Evolutionary conservation across 1,140 invertebrate genomes (phyloP).

Genomic region (Drosophila prosaltans): DNA sequence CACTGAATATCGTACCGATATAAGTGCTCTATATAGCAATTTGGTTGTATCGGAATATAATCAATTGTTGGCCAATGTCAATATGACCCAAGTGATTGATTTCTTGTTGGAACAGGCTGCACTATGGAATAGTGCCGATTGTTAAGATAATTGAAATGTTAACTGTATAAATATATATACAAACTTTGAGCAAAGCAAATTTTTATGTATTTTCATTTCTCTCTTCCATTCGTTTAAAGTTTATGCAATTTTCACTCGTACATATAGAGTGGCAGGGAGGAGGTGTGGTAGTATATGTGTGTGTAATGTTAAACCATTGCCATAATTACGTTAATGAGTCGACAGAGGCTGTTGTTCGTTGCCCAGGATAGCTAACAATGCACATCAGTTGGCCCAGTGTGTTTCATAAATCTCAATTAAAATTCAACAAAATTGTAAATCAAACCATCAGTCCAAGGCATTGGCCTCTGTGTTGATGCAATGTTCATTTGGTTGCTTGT

Average conservation of each 20-base stretch:
- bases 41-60: constrained; percentile 43
- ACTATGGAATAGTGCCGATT: constrained; percentile 19
- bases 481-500: constrained; percentile 12
- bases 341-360: neutral
- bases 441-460: constrained; percentile 14
- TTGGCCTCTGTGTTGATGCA: constrained; percentile 16
- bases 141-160: neutral
- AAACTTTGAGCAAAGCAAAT: neutral
- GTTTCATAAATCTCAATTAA: constrained; percentile 43
- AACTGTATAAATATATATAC: constrained; percentile 14
- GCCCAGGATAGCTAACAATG: constrained; percentile 9
- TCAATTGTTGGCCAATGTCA: constrained; percentile 35
- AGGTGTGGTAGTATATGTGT: neutral
- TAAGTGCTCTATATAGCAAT: constrained; percentile 28
- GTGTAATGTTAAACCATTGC: constrained; percentile 16
- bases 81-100: constrained; percentile 49
- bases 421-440: constrained; percentile 37
- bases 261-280: too few species aligned
- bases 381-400: neutral
- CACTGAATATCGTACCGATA: constrained; percentile 47
- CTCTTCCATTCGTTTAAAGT: too few species aligned
- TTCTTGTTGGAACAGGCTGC: constrained; percentile 9
- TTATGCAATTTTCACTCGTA: too few species aligned
- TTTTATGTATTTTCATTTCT: neutral
- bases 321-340: constrained; percentile 30